Evolutionary conservation across 1,140 invertebrate species (phyloP), one percentile per base, ranked within the genome.

Genomic region (Macrobrachium nipponense): DNA sequence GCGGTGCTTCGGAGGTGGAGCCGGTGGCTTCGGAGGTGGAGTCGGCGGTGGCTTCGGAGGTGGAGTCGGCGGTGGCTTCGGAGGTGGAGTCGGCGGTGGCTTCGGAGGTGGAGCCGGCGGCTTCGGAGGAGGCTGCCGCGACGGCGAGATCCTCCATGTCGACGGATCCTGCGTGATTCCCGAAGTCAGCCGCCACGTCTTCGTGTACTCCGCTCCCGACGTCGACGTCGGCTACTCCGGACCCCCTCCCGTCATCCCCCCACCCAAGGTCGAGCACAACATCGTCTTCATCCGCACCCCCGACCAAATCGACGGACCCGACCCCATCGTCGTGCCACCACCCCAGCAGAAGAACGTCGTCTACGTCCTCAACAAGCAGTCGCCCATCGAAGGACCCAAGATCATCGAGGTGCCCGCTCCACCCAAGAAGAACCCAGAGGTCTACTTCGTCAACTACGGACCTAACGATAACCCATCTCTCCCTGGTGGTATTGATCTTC

Each of bases 371-470:
- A 58, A 62, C 75, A 84, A 78, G 75, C 44, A 23, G 8, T 20
- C 23, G 1, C 61, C 27, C 1, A 44, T 76, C 61, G 17, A 58
- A 18, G 72, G 73, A n/a, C 61, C 61, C 36, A 76, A 66, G 73
- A 61, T 84, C 73, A 84, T 84, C 73, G 73, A 84, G 72, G 73
- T 84, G 17, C 82, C 82, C 60, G 60, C 73, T 6, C 60, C n/a
- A 20, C 23, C 82, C 12, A 73, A 73, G 61, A 66, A 51, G 61
- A 66, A n/a, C 18, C 82, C 82, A 15, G 72, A 84, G n/a, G 82
- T 84, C 43, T 84, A 78, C 82, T 84, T 78, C 73, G 75, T 84
- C 17, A 43, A 84, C 82, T 84, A 77, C 18, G 62, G 59, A 5
- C 73, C 76, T 27, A 75, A 75, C n/a, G 82, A 84, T 36, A 84